These are phyloP conservation scores for Brachymystax lenok DNA, from an alignment of 2,797 vertebrate genomes.

Conservation along the genomic window DNA sequence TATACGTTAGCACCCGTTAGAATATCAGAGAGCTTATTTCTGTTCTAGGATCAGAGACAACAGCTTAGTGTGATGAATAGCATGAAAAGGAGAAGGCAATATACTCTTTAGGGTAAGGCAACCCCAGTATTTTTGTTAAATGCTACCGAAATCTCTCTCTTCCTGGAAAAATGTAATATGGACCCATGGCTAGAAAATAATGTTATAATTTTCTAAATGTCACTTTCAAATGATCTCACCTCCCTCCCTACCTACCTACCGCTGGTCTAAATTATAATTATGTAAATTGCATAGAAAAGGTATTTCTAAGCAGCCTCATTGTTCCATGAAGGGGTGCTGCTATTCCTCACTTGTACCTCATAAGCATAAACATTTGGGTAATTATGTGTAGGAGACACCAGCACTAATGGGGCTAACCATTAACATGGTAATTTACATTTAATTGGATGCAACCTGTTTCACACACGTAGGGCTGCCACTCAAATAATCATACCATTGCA, in stretches of 20 bases:
- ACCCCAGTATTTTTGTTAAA: background rate
- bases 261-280: conserved; percentile 49
- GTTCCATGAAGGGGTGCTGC: conserved; percentile 10
- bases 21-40: too few species aligned
- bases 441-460: conserved; percentile 41
- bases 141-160: background rate
- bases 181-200: conserved; percentile 18
- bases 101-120: too few species aligned
- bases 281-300: conserved; percentile 35
- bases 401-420: conserved; percentile 40
- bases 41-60: too few species aligned
- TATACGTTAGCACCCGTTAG: too few species aligned
- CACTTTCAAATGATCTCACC: conserved; percentile 22
- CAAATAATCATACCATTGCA: conserved; percentile 32
- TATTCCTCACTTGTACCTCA: conserved; percentile 38
- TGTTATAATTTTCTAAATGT: conserved; percentile 41
- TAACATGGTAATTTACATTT: conserved; percentile 41
- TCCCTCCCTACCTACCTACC: conserved; percentile 18
- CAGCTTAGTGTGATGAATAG: too few species aligned
- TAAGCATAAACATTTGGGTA: conserved; percentile 37
- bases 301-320: conserved; percentile 14
- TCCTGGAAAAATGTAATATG: conserved; percentile 5
- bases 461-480: conserved; percentile 40
- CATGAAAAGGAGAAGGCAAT: background rate
- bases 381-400: conserved; percentile 42